Conservation (phyloP, 2,113 vertebrate species). For the Xyliphius kryptos region DNA sequence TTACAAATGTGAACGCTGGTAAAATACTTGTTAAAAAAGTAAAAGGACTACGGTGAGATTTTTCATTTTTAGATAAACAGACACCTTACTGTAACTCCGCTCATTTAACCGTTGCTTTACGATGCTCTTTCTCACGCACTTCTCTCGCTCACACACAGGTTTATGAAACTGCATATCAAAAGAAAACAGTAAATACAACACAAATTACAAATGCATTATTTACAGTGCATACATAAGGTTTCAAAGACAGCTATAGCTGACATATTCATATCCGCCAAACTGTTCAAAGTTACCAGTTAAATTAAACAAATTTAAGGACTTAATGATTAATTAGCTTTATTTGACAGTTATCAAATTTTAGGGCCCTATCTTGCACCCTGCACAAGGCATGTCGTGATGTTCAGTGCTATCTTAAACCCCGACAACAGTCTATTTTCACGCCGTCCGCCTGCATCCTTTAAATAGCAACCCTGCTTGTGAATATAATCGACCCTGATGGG, state of each 20-base stretch:
- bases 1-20: conserved; percentile 33
- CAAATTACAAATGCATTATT: conserved; percentile 48
- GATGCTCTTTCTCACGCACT: conserved; percentile 3
- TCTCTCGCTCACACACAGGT: conserved; percentile 30
- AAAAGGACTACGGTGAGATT: conserved; percentile 6
- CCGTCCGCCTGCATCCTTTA: too few species aligned
- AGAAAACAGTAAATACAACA: conserved; percentile 44
- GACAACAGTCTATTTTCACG: too few species aligned
- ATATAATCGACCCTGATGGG: too few species aligned
- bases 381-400: too few species aligned
- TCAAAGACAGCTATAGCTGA: conserved; percentile 35
- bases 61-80: neutral
- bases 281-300: conserved; percentile 11
- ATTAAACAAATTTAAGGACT: conserved; percentile 38
- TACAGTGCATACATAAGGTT: conserved; percentile 38
- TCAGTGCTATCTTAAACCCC: too few species aligned
- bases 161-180: conserved; percentile 9
- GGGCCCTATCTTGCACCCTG: too few species aligned
- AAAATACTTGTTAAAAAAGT: conserved; percentile 29
- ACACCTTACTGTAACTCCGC: too few species aligned
- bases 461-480: too few species aligned
- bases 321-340: neutral
- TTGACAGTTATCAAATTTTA: too few species aligned
- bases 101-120: neutral
- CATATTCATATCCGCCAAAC: conserved; percentile 33